Percentiles rank a stretch among this genome's conserved stretches.
These are phyloP conservation scores for Gadus macrocephalus DNA, from an alignment of 2,113 vertebrate genomes.

Conservation along the genomic window DNA sequence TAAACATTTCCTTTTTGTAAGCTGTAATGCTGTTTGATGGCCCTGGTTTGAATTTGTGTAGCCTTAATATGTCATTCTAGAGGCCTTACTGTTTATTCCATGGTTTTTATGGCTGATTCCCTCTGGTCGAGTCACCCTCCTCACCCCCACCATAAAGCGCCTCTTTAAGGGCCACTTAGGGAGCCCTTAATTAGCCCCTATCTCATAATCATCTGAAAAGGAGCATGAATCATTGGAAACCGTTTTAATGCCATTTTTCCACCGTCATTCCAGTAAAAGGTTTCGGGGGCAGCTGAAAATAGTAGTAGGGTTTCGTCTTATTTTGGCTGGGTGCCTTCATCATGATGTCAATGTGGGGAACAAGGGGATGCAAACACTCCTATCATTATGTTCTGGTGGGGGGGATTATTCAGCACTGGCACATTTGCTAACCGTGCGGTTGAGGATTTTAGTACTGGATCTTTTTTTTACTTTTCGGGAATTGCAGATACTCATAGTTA, in stretches of 20 bases:
- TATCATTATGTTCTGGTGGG: no score
- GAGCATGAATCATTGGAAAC: constrained; percentile 50
- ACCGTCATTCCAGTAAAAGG: constrained; percentile 52
- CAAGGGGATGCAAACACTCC: constrained; percentile 31
- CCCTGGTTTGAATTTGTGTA: background rate
- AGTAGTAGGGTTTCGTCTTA: constrained; percentile 41
- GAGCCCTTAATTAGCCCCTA: constrained; percentile 34
- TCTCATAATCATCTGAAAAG: constrained; percentile 35
- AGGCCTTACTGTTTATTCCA: constrained; percentile 14
- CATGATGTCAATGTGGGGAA: constrained; percentile 29
- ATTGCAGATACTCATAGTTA: no score
- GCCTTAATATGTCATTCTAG: background rate
- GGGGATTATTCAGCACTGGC: no score
- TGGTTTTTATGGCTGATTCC: constrained; percentile 21
- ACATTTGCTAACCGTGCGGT: no score
- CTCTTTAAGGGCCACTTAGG: constrained; percentile 20
- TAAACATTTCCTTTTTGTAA: background rate
- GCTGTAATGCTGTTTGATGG: background rate
- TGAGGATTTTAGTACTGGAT: no score
- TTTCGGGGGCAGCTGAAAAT: constrained; percentile 48
- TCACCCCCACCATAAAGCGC: constrained; percentile 23
- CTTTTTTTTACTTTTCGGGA: no score
- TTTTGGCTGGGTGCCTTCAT: constrained; percentile 36
- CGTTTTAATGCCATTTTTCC: constrained; percentile 45
- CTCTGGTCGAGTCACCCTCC: background rate